Evolutionary conservation across 2,888 invertebrate genomes (phyloP).

Genomic region (Himalopsyche anomala): DNA sequence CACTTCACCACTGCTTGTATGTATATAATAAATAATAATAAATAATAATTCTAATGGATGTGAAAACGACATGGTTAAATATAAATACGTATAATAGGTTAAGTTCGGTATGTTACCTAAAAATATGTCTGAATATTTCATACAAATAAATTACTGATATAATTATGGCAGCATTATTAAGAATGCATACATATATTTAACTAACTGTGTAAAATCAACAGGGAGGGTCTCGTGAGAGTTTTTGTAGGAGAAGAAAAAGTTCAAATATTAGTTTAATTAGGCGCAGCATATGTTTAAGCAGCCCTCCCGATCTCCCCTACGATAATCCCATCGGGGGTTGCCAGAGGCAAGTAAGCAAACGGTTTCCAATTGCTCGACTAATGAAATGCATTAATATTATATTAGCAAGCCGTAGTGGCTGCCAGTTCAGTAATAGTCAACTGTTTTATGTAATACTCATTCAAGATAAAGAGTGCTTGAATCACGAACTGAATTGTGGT

Average conservation of each 20-base stretch:
- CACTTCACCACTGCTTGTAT: too few species aligned
- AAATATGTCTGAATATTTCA: too few species aligned
- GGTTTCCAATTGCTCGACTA: conserved; percentile 75
- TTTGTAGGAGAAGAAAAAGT: conserved; percentile 56
- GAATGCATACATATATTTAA: not conserved
- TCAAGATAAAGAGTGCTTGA: not conserved
- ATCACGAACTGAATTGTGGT: too few species aligned
- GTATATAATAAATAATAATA: too few species aligned
- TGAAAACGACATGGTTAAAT: too few species aligned
- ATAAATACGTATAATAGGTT: too few species aligned
- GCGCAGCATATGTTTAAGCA: conserved; percentile 63
- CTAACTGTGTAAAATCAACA: conserved; percentile 15
- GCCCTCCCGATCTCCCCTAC: conserved; percentile 47
- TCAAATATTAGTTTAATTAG: conserved; percentile 66
- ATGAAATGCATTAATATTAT: conserved; percentile 79
- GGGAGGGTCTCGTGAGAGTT: conserved; percentile 44
- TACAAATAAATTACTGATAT: too few species aligned
- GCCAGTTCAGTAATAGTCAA: conserved; percentile 14
- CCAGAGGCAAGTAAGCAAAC: conserved; percentile 67
- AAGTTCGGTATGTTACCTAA: too few species aligned
- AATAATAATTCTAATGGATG: too few species aligned
- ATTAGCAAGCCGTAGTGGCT: conserved; percentile 69
- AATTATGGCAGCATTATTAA: too few species aligned
- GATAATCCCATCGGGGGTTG: conserved; percentile 66
- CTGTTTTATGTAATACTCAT: not conserved